Base-by-base conservation (phyloP, 2,888 invertebrate genomes). In the Endomychus coccineus region DNA sequence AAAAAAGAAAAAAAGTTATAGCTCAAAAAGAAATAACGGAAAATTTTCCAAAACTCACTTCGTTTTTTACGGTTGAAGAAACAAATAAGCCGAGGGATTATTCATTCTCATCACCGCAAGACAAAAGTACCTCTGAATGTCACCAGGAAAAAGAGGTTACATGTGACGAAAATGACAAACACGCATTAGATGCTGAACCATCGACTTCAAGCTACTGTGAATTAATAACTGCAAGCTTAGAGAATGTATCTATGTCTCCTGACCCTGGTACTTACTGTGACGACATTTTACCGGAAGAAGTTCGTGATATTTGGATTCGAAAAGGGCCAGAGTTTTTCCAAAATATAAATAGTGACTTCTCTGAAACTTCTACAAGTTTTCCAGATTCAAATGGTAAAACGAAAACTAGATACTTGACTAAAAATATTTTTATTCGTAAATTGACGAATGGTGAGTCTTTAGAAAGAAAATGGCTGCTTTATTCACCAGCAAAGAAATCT, bases 261-360 rank as follows among this genome's bases (percentile, higher is more conserved):
- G n/a, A n/a, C n/a, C n/a, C n/a, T n/a, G 39, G 39, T 31, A 32
- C 32, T 19, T 36, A 40, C 28, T 42, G 36, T 29, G 37, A 42
- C 39, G 34, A 34, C 33, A 29, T 28, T 33, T 39, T 19, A 24
- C 30, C 40, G 30, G 42, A 45, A 43, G 38, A 45, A 45, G 27
- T 41, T 16, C 40, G 39, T 10, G 36, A 44, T 22, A 28, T 44
- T 36, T 42, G 39, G 42, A 39, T 42, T 40, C 42, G 44, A 7
- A 47, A 42, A 33, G 37, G 41, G 27, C 37, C 39, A 39, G 38
- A 39, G 32, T 42, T 34, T 44, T 42, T 41, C 28, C 41, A 42
- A 44, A 46, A 44, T 41, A 34, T n/a, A n/a, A n/a, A n/a, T n/a
- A n/a, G n/a, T n/a, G n/a, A n/a, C n/a, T n/a, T n/a, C n/a, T n/a